These are phyloP conservation scores for Coracopsis vasa DNA, from an alignment of 2,113 vertebrate species.

Conservation along the genomic window DNA sequence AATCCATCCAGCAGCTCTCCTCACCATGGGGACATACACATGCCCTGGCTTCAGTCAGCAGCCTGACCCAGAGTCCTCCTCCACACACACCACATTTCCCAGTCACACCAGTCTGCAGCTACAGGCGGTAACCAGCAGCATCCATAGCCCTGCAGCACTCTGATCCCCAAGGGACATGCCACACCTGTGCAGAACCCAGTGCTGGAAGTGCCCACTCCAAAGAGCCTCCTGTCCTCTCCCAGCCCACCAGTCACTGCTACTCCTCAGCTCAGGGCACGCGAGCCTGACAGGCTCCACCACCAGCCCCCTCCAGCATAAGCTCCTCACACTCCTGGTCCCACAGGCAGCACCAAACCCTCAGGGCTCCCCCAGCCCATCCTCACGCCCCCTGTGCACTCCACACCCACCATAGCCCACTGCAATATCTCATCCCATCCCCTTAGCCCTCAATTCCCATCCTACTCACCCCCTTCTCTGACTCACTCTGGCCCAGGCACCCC, in stretches of 20 bases:
- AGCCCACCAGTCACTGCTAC: background rate
- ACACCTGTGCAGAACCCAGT: background rate
- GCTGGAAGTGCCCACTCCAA: background rate
- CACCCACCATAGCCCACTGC: background rate
- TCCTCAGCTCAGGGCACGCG: rapidly evolving
- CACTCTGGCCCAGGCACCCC: background rate
- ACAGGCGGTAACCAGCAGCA: background rate
- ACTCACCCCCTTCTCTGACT: rapidly evolving
- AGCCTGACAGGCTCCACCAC: rapidly evolving
- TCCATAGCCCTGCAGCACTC: background rate
- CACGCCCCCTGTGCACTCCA: rapidly evolving
- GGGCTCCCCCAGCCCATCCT: too few relatives aligned
- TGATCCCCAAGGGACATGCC: rapidly evolving
- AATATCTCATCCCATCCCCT: rapidly evolving
- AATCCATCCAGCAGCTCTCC: background rate
- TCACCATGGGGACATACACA: background rate
- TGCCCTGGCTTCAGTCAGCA: background rate
- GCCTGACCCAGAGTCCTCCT: background rate
- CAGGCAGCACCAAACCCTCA: background rate
- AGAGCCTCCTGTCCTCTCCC: too few relatives aligned
- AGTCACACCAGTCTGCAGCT: background rate
- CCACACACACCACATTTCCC: background rate
- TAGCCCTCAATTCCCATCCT: background rate
- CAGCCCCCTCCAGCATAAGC: background rate
- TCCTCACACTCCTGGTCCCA: rapidly evolving